A percentile compares a stretch with the other conserved stretches of the same genome.
phyloP scores from a whole-genome alignment of 2,888 invertebrate genomes.

The Sycophila texana region DNA sequence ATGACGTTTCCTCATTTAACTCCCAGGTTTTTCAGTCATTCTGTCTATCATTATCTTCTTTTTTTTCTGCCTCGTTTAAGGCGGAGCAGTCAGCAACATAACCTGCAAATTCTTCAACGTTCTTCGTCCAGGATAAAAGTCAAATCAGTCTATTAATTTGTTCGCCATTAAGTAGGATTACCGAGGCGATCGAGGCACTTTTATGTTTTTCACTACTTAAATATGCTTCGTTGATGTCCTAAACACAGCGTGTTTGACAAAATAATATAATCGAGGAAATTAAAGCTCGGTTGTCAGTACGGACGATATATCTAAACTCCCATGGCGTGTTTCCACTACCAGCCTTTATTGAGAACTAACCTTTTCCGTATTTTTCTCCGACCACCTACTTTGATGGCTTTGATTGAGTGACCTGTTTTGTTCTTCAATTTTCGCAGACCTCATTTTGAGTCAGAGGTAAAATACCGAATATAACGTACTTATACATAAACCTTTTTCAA shows the following conservation, averaged over 20 bases:
- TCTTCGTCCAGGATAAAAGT: constrained; percentile 9
- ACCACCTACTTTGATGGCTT: constrained; percentile 5
- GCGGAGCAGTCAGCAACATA: constrained; percentile 54
- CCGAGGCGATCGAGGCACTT: constrained; percentile 40
- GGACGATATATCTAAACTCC: constrained; percentile 43
- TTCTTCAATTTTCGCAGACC: constrained; percentile 22
- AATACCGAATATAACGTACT: constrained; percentile 33
- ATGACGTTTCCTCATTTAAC: constrained; percentile 54
- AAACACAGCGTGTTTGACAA: constrained; percentile 40
- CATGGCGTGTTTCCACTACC: constrained; percentile 44
- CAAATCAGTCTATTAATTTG: neutral
- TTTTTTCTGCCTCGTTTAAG: constrained; percentile 51
- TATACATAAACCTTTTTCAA: constrained; percentile 30
- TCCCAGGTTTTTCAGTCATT: constrained; percentile 54
- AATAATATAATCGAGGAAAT: constrained; percentile 40
- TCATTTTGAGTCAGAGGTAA: constrained; percentile 32
- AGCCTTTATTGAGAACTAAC: constrained; percentile 33
- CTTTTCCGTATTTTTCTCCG: constrained; percentile 28
- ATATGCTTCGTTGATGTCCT: constrained; percentile 26
- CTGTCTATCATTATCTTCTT: constrained; percentile 54
- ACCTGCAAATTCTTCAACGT: constrained; percentile 39
- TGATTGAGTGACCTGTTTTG: constrained; percentile 14
- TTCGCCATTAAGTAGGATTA: neutral
- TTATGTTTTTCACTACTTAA: constrained; percentile 15
- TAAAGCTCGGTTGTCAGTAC: constrained; percentile 45